Base-by-base conservation (phyloP, 2,888 invertebrate genomes). In the Agonopterix arenella region DNA sequence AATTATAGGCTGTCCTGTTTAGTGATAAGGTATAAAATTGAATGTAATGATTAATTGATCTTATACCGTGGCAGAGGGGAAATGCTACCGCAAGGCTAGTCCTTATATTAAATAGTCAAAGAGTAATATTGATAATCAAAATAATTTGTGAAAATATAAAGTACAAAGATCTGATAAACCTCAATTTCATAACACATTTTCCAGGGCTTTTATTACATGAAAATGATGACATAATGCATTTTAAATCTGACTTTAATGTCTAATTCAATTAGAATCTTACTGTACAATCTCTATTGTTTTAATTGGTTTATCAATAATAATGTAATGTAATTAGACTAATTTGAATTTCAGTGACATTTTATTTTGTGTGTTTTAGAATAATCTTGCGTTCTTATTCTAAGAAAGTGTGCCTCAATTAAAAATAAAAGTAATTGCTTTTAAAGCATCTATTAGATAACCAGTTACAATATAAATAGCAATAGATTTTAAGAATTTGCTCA, bases 371-470 rank as follows among this genome's bases (percentile, higher is more conserved):
- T 46, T 46, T 44, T 44, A 47, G 36, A 46, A 28, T 28, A 28
- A 28, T 28, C 28, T 28, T 28, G 28, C 5, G 28, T 28, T 28
- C 28, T 28, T 28, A 28, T 28, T 28, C 28, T 28, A 7, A 46
- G 11, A 41, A 40, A 45, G 53, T 55, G 56, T 56, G 56, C 54
- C 56, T 58, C 52, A 48, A n/a, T n/a, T n/a, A n/a, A 48, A 51
- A 4, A 47, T 38, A 40, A 40, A 9, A n/a, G n/a, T 40, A 48
- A 42, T 45, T 47, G 59, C 59, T 59, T 56, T 42, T 49, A 54
- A 56, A 60, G 58, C 60, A 45, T 52, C 38, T 40, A 40, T n/a
- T 40, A 40, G 9, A 40, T 47, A 16, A 11, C 13, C n/a, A 42
- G n/a, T 44, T 16, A 9, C 16, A 44, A 9, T 18, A 16, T 42